Evolutionary conservation across 2,113 vertebrate species (phyloP), one percentile per base, ranked within the genome.

Genomic region (Damaliscus lunatus): DNA sequence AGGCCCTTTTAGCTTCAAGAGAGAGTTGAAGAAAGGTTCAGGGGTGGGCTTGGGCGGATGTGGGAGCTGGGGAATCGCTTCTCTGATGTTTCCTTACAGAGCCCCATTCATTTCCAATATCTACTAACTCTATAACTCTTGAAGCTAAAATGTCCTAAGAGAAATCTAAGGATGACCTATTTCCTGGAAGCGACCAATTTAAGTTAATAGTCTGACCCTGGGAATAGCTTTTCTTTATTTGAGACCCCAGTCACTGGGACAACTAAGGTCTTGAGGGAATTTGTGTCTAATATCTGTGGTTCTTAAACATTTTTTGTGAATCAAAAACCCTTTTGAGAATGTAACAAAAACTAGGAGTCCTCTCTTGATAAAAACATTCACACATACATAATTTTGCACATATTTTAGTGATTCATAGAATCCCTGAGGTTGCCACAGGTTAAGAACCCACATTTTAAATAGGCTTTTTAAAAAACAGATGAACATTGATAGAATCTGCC

Each of bases 251-350:
- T 85, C 59, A 33, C 74, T 64, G 71, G 55, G 33, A 89, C 78
- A 90, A 31, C 29, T 52, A 43, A 13, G 15, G 33, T 43, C 84
- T 46, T 14, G 40, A 85, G 77, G 55, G 83, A 53, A 88, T 94
- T 78, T 86, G 62, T 53, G 71, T 82, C 36, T 16, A 10, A 27
- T 43, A 25, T 57, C n/a, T 67, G 31, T 80, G 82, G 64, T 67
- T 88, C 74, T 95, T 46, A 83, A 91, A 91, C n/a, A 36, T 91
- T 96, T 81, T 85, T 23, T 48, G 84, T 82, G 86, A 29, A 93
- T 50, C n/a, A 86, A 89, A 36, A 83, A 71, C 59, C 27, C 86
- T 88, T 96, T 46, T 29, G 62, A 92, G 40, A 64, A 46, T 64
- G 52, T 80, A 84, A 59, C 80, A 93, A 86, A 89, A 92, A 27